Percentiles rank a stretch among this genome's conserved stretches.
phyloP scores from a whole-genome alignment of 2,888 invertebrate species.

The Chaitophorus viminalis region DNA sequence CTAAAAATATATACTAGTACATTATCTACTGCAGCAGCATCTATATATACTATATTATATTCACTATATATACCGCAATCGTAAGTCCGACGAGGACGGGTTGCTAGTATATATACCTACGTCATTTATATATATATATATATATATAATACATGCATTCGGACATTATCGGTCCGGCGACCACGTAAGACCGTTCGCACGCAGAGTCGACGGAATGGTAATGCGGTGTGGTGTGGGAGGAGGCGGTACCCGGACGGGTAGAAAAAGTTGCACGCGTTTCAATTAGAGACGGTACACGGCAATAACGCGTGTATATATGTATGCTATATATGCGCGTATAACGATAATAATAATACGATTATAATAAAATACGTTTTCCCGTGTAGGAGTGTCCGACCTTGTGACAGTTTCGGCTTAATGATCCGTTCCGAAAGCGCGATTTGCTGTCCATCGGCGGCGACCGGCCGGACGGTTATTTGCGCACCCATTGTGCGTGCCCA shows the following conservation, averaged over 20 bases:
- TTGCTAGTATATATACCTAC: too few relatives aligned
- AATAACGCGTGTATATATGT: background rate
- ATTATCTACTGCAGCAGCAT: too few relatives aligned
- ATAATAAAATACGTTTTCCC: conserved; percentile 46
- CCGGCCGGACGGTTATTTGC: conserved; percentile 19
- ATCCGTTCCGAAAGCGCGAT: conserved; percentile 42
- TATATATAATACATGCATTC: background rate
- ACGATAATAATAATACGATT: background rate
- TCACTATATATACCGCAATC: too few relatives aligned
- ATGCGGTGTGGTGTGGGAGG: background rate
- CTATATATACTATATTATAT: too few relatives aligned
- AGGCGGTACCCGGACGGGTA: conserved; percentile 43
- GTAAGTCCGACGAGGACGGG: too few relatives aligned
- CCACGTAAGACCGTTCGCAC: too few relatives aligned
- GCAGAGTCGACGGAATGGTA: background rate
- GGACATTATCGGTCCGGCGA: background rate
- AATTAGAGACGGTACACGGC: conserved; percentile 40
- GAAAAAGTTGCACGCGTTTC: conserved; percentile 37
- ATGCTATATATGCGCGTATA: too few relatives aligned
- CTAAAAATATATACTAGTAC: too few relatives aligned
- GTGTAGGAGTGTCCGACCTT: conserved; percentile 61
- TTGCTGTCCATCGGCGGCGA: conserved; percentile 27
- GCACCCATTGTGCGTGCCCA: conserved; percentile 11
- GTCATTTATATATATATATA: too few relatives aligned
- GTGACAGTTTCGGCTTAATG: conserved; percentile 61